Conservation (phyloP, 1,140 invertebrate genomes). For the Bombus turneri region DNA sequence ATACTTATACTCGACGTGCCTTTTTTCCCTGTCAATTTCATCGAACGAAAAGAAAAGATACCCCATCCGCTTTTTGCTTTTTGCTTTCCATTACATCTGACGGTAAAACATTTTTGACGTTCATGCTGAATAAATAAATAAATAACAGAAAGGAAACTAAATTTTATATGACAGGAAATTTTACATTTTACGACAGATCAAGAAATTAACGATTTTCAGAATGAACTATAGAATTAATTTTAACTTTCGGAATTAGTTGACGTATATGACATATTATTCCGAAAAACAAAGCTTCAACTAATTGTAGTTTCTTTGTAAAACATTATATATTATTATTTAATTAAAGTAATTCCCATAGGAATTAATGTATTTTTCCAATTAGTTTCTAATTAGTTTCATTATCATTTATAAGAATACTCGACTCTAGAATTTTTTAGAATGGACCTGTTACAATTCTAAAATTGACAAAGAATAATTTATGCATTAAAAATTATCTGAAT, state of each 20-base stretch:
- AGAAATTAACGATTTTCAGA: too few relatives aligned
- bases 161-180: not conserved
- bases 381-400: not conserved
- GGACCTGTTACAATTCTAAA: too few relatives aligned
- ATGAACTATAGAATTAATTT: too few relatives aligned
- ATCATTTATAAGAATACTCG: not conserved
- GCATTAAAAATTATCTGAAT: too few relatives aligned
- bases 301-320: not conserved
- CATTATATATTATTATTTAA: not conserved
- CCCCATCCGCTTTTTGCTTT: not conserved
- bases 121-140: not conserved
- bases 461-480: too few relatives aligned
- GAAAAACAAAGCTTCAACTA: too few relatives aligned
- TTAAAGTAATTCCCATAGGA: not conserved
- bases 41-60: not conserved
- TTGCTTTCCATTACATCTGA: not conserved
- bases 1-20: conserved; percentile 48
- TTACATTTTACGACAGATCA: not conserved
- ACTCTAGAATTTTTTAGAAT: not conserved
- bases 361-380: not conserved
- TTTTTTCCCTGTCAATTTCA: conserved; percentile 9
- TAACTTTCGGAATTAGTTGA: too few relatives aligned
- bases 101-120: not conserved
- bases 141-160: not conserved
- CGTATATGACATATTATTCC: too few relatives aligned